A percentile compares a stretch with the other conserved stretches of the same genome.
phyloP scores from a whole-genome alignment of 1,140 invertebrate genomes.

The Hydropsyche tenuis region DNA sequence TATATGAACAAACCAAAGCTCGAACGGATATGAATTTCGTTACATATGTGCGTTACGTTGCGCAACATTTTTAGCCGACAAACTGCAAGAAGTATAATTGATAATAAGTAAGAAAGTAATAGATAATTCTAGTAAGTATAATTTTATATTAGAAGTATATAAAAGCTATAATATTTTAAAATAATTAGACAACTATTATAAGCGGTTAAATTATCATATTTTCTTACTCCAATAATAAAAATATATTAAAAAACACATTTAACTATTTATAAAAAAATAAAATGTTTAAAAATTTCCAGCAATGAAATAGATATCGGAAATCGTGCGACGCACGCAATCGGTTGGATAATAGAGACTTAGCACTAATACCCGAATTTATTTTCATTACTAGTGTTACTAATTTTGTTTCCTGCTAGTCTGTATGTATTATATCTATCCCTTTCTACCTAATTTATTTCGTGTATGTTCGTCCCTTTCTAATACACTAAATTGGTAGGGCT shows the following conservation, averaged over 20 bases:
- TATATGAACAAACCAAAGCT: too few relatives aligned
- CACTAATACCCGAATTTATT: conserved; percentile 33
- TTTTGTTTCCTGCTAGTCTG: conserved; percentile 1
- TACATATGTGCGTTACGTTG: too few relatives aligned
- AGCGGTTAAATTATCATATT: too few relatives aligned
- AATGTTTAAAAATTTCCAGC: neutral
- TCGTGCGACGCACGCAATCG: conserved; percentile 22
- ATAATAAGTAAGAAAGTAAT: too few relatives aligned
- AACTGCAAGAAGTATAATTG: too few relatives aligned
- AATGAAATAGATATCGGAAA: neutral
- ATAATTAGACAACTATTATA: too few relatives aligned
- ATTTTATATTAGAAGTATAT: too few relatives aligned
- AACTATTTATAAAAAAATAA: neutral
- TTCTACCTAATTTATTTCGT: neutral
- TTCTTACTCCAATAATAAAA: too few relatives aligned
- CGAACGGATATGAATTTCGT: too few relatives aligned
- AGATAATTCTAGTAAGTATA: too few relatives aligned
- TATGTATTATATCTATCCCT: neutral
- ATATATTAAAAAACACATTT: neutral
- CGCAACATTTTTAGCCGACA: too few relatives aligned
- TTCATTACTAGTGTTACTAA: conserved; percentile 34
- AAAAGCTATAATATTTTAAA: too few relatives aligned
- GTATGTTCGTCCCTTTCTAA: neutral
- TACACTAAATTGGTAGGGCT: conserved; percentile 6
- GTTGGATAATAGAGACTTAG: conserved; percentile 25